phyloP scores from a whole-genome alignment of 2,888 invertebrate species.

The Eilema caniola region DNA sequence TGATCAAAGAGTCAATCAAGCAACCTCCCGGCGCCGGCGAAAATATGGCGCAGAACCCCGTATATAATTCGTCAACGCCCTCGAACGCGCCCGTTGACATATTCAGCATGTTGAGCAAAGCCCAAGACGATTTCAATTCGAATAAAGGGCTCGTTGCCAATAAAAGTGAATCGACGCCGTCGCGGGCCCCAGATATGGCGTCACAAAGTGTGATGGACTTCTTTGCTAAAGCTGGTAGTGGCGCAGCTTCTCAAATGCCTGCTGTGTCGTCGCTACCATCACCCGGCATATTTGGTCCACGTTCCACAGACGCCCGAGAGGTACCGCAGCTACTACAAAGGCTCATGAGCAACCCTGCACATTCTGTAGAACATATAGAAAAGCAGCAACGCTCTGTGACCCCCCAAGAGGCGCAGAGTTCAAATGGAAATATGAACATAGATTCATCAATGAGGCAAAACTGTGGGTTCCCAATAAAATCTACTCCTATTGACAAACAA shows the following conservation, averaged over 20 bases:
- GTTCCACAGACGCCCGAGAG: constrained; percentile 85
- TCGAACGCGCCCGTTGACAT: constrained; percentile 88
- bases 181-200: constrained; percentile 89
- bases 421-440: constrained; percentile 73
- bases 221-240: constrained; percentile 91
- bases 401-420: constrained; percentile 86
- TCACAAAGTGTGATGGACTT: constrained; percentile 96
- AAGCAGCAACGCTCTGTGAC: constrained; percentile 93
- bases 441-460: constrained; percentile 70
- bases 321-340: constrained; percentile 90
- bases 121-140: constrained; percentile 95
- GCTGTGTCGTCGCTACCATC: constrained; percentile 82
- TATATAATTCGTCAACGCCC: constrained; percentile 71
- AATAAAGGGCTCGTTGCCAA: constrained; percentile 77
- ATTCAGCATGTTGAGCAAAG: constrained; percentile 95
- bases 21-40: constrained; percentile 64
- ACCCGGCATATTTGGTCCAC: constrained; percentile 80
- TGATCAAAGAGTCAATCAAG: constrained; percentile 89
- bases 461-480: constrained; percentile 75
- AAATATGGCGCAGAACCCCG: constrained; percentile 73
- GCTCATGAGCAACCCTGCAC: constrained; percentile 94
- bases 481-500: constrained; percentile 78
- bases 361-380: constrained; percentile 95
- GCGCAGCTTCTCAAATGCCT: constrained; percentile 84
- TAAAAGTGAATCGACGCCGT: constrained; percentile 75